A percentile compares a stretch with the other conserved stretches of the same genome.
Evolutionary conservation across 2,113 vertebrate genomes (phyloP).

Genomic region (Etia nguti): DNA sequence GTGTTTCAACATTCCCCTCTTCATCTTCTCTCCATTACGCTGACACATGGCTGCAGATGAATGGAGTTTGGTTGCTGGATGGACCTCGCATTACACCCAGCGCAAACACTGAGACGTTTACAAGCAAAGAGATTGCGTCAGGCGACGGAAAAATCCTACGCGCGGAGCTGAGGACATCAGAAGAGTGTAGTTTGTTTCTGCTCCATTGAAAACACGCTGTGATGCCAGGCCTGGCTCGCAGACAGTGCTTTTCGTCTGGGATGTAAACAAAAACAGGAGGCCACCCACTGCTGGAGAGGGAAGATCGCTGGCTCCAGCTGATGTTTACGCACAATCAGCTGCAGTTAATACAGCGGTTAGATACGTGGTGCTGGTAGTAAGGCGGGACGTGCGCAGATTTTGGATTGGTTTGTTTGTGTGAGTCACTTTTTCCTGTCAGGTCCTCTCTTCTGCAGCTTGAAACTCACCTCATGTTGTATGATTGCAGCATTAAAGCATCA

Average conservation of each 20-base stretch:
- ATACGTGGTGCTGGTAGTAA: neutral
- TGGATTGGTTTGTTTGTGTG: neutral
- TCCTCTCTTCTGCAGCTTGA: neutral
- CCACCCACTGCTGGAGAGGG: conserved; percentile 14
- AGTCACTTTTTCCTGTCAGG: neutral
- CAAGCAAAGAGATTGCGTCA: conserved; percentile 7
- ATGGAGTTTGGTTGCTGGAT: neutral
- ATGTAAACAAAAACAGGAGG: conserved; percentile 50
- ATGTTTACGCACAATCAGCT: conserved; percentile 7
- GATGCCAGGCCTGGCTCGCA: conserved; percentile 8
- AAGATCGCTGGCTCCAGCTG: neutral
- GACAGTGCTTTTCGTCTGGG: conserved; percentile 2
- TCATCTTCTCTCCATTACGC: neutral
- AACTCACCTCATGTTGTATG: neutral
- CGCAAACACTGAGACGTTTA: conserved; percentile 22
- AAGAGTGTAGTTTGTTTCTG: neutral
- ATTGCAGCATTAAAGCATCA: neutral
- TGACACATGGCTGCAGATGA: conserved; percentile 35
- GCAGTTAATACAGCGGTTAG: neutral
- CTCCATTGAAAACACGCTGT: neutral
- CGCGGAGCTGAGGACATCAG: conserved; percentile 17
- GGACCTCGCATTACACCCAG: neutral
- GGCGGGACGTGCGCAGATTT: neutral
- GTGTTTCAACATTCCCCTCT: neutral
- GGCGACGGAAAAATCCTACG: neutral